phyloP scores from a whole-genome alignment of 2,797 vertebrate genomes.

The Taeniopygia guttata region DNA sequence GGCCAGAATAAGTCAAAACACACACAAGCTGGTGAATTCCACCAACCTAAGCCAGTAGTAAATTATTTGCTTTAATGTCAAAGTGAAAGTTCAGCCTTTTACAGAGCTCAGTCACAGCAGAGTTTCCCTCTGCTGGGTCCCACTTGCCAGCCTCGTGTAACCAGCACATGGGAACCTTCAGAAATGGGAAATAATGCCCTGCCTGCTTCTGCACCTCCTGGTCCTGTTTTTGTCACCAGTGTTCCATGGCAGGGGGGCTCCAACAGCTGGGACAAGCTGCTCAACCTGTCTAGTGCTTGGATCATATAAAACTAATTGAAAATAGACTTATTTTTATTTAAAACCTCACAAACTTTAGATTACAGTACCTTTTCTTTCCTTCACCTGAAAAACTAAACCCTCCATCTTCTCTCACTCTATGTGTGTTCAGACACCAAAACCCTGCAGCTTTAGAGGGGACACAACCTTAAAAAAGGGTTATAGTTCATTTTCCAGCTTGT shows the following conservation, averaged over 20 bases:
- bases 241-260: not conserved
- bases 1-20: not conserved
- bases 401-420: not conserved
- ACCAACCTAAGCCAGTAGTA: not conserved
- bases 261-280: not conserved
- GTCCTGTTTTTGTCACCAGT: not conserved
- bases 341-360: not conserved
- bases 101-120: not conserved
- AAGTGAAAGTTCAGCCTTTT: conserved; percentile 22
- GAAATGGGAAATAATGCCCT: not conserved
- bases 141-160: fast-evolving
- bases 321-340: not conserved
- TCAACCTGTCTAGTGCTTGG: not conserved
- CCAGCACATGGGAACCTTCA: not conserved
- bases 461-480: not conserved
- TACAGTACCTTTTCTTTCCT: not conserved
- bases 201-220: not conserved
- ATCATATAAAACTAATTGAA: not conserved
- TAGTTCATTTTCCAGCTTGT: not conserved
- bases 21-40: not conserved
- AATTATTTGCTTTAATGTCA: not conserved
- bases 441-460: not conserved
- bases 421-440: not conserved
- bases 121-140: not conserved
- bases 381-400: not conserved